Base-by-base conservation (phyloP, 2,888 invertebrate genomes). In the Andrena dorsata region DNA sequence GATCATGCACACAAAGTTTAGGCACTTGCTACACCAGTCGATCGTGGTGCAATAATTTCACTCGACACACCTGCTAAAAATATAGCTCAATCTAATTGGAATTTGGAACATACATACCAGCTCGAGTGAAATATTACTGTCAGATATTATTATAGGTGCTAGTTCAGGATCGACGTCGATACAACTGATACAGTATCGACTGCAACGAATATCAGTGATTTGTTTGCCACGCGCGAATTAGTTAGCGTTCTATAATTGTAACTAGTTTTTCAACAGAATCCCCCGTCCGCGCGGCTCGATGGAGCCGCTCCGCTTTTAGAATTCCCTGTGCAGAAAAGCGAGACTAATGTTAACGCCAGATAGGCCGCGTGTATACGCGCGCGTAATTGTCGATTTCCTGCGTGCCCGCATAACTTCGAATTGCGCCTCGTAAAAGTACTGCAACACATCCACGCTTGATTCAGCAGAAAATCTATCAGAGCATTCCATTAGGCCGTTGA, bases 381-480 rank as follows among this genome's bases (percentile, higher is more conserved):
- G 41, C 16, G 41, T 41, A 41, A 41, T 56, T 56, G 56, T 10
- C 56, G 56, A 56, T 56, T 26, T 56, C 56, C 56, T 56, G 56
- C 23, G 56, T 56, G 56, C 13, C 41, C 10, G 56, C 56, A 13
- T 26, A 56, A 56, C 56, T 56, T 56, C 23, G 20, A 13, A 26
- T 56, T 26, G 13, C 10, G 10, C 26, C 10, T 23, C 10, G 10
- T 56, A 10, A 13, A 56, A 56, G 4, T 56, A 23, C 23, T 4
- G 23, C 23, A 4, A 23, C 23, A 56, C 23, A 23, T 23, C 23
- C 56, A 56, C 10, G 20, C 1, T 26, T 26, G 51, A 51, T 51
- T 51, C 51, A 20, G 20, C 51, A 51, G 20, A 20, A 20, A 20
- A 6, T 51, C 41, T 0, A 16, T 16, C 20, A 0, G 7, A 8